Evolutionary conservation across 2,797 vertebrate genomes (phyloP).

Genomic region (Glossophaga mutica): DNA sequence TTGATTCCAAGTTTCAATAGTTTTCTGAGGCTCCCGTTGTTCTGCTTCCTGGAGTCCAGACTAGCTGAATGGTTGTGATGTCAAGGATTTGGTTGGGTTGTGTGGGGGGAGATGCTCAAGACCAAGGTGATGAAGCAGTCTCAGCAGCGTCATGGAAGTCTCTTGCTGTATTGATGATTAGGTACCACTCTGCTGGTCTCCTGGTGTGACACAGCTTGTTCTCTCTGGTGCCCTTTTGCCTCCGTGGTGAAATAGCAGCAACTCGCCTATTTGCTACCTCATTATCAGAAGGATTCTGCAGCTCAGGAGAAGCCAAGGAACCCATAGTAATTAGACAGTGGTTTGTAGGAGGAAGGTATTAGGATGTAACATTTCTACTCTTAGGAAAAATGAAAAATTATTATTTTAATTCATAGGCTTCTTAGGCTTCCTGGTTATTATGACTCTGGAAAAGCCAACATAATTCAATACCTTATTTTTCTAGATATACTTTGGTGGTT

Average conservation of each 20-base stretch:
- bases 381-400: not conserved
- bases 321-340: not conserved
- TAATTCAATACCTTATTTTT: not conserved
- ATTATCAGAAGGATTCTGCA: not conserved
- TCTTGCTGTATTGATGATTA: not conserved
- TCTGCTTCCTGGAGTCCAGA: not conserved
- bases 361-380: not conserved
- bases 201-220: not conserved
- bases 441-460: not conserved
- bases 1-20: not conserved
- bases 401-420: not conserved
- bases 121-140: not conserved
- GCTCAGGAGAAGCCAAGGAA: not conserved
- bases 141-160: rapidly evolving
- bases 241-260: not conserved
- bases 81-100: not conserved
- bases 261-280: not conserved
- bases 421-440: not conserved
- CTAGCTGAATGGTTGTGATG: not conserved
- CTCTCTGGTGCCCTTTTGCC: not conserved
- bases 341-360: not conserved
- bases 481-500: not conserved
- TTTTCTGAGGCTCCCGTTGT: not conserved
- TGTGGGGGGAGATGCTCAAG: not conserved
- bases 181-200: not conserved